Percentiles rank a stretch among this genome's conserved stretches.
These are phyloP conservation scores for Chionomys nivalis DNA, from an alignment of 2,113 vertebrate species.

Conservation along the genomic window DNA sequence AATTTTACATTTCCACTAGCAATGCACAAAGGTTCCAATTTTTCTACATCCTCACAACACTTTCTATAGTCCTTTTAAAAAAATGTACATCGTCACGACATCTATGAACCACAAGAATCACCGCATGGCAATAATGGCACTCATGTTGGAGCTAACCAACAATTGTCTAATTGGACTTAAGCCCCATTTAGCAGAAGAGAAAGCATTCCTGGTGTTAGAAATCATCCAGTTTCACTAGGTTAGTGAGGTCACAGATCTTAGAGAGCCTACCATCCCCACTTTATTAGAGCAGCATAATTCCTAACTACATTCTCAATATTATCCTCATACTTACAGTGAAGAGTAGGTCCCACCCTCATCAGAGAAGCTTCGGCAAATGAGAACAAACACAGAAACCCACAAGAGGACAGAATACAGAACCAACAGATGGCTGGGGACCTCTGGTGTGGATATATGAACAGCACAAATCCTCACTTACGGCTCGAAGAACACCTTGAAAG, in stretches of 20 bases:
- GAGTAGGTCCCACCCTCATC: background rate
- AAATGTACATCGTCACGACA: constrained; percentile 24
- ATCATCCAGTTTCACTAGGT: background rate
- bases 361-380: background rate
- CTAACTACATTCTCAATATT: background rate
- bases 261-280: background rate
- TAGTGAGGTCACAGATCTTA: background rate
- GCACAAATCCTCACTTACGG: background rate
- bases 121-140: background rate
- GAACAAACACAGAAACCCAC: background rate
- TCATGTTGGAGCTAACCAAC: background rate
- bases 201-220: background rate
- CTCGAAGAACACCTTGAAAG: background rate
- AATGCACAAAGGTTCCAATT: constrained; percentile 23
- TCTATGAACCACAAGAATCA: background rate
- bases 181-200: background rate
- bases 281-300: background rate
- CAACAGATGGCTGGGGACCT: background rate
- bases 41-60: constrained; percentile 39
- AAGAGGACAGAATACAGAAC: background rate
- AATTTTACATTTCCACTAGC: constrained; percentile 27
- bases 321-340: background rate
- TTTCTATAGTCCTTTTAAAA: background rate
- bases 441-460: background rate
- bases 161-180: background rate